Base-by-base conservation (phyloP, 2,888 invertebrate species). In the Pristionchus maxplancki region DNA sequence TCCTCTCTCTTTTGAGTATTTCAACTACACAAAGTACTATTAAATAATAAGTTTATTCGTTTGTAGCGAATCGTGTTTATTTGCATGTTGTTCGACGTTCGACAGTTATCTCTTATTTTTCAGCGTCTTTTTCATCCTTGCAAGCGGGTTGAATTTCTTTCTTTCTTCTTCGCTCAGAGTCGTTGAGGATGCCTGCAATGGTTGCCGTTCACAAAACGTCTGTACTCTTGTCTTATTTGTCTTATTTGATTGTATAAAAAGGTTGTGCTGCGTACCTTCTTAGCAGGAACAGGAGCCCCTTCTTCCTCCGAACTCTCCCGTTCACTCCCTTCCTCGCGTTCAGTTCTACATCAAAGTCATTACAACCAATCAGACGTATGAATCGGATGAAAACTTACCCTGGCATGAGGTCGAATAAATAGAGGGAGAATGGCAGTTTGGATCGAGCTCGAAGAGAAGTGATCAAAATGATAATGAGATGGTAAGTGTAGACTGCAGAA, bases 401-500 rank as follows among this genome's bases (percentile, higher is more conserved):
- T 15, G 78, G 78, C 44, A 78, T 78, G 48, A 78, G 78, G 37
- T 78, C 78, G 44, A 78, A 78, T 8, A 78, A 28, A n/a, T 78
- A 48, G 44, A 78, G 78, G 8, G 78, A 44, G 78, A 78, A 78
- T 13, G 40, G 78, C 78, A 78, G 78, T 78, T 78, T 78, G 78
- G 44, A 44, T n/a, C 44, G 40, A 6, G 34, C 40, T 1, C 34
- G n/a, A 15, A 28, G 6, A 3, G 37, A 8, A 44, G 78, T 78
- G n/a, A 78, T 9, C 11, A 78, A 11, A 13, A 48, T 78, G 13
- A 78, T 48, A 48, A 28, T 5, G 28, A 78, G 0, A 15, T 78
- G 78, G 24, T 78, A 78, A 28, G 28, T 28, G 78, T 48, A 78
- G n/a, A 48, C 24, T 2, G 24, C 44, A 48, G 17, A 3, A 48